Evolutionary conservation across 2,113 vertebrate genomes (phyloP), one percentile per base, ranked within the genome.

Genomic region (Cardinalis cardinalis): DNA sequence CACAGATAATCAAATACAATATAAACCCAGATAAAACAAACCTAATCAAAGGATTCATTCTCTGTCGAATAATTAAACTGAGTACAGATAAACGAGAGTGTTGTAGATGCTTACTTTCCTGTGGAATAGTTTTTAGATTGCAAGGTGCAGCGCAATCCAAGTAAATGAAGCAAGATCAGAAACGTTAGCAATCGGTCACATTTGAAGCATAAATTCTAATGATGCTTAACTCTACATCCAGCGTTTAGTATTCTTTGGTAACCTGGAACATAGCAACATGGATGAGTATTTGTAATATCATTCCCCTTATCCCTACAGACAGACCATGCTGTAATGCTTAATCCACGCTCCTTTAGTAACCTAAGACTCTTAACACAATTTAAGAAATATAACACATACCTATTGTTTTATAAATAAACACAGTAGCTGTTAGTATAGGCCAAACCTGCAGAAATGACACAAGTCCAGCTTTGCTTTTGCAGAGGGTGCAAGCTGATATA

Each of bases 171-270:
- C 31, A 36, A 70, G n/a, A 66, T 82, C 58, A 87, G 60, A 84
- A 88, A 78, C 1, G 1, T 65, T 44, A 51, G 49, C 24, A 29
- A 25, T n/a, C 0, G 0, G 24, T 74, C 63, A n/a, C 28, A 76
- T 28, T 34, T 76, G 38, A 88, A 72, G 25, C 32, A 76, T 29
- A 43, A 69, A 71, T 69, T 72, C 41, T 60, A 69, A 25, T n/a
- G 19, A 20, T 69, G 34, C 32, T 73, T 60, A 25, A 36, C 38
- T 60, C 29, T 32, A 7, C 1, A 1, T 12, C 23, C 34, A 79
- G 36, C 10, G 15, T 38, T 74, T 34, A 38, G 25, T 10, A 43
- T 24, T 29, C 60, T 89, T 79, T 76, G 66, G 49, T 52, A 83
- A 60, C 46, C 7, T 61, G 53, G n/a, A 56, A 46, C 4, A 23